Evolutionary conservation across 2,797 vertebrate genomes (phyloP).

Genomic region (Enoplosus armatus): DNA sequence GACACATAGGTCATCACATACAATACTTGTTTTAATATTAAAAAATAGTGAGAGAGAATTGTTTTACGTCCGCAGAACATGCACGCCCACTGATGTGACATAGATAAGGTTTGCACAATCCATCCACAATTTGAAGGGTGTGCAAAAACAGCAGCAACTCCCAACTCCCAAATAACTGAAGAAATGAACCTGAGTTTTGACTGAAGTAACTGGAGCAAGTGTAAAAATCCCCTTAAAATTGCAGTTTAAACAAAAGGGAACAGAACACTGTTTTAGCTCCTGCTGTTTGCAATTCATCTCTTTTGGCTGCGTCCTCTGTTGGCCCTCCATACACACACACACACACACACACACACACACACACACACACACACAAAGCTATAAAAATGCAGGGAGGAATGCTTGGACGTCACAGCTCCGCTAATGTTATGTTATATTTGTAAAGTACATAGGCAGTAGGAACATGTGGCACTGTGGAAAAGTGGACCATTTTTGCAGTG

Average conservation of each 20-base stretch:
- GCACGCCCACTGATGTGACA: not conserved
- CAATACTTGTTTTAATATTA: no score
- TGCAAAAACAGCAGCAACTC: not conserved
- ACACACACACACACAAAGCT: constrained; percentile 21
- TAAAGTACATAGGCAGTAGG: constrained; percentile 27
- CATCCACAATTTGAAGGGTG: not conserved
- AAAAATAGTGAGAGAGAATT: not conserved
- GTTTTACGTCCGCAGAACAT: not conserved
- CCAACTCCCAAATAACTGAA: not conserved
- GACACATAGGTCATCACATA: not conserved
- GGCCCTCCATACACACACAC: not conserved
- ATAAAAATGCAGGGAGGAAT: constrained; percentile 55
- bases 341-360: constrained; percentile 25
- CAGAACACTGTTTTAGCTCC: not conserved
- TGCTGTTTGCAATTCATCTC: constrained; percentile 6
- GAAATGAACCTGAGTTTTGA: not conserved
- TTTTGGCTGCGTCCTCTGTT: constrained; percentile 16
- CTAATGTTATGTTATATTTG: constrained; percentile 60
- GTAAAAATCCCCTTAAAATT: not conserved
- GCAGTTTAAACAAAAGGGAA: not conserved
- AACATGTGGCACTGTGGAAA: constrained; percentile 39
- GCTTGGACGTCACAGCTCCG: constrained; percentile 47
- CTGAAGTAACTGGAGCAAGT: not conserved
- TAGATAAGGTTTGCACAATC: not conserved
- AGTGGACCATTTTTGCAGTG: not conserved